Evolutionary conservation across 2,113 vertebrate species (phyloP), one percentile per base, ranked within the genome.

Genomic region (Hemiprocne comata): DNA sequence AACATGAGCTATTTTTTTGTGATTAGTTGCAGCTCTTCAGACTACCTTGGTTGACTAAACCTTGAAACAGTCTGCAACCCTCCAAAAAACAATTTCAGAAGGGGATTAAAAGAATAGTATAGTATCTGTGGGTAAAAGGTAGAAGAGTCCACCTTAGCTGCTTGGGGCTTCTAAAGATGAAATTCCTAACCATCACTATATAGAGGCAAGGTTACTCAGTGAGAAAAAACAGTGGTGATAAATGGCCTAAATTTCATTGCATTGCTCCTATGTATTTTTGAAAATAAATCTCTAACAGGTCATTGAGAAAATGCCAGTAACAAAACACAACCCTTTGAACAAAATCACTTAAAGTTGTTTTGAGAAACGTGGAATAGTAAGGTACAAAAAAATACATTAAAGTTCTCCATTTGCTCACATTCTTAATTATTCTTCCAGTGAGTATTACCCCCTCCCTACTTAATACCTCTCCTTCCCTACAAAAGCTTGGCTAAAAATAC

Each of bases 1-100:
- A 90, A 87, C 53, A 48, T 57, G 57, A 44, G 57, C 60, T 70
- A 18, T 58, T 36, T 46, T 81, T 82, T 13, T 70, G 84, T 89
- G 34, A 72, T 84, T n/a, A 87, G 64, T 20, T 87, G 75, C 83
- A 97, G 60, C 50, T 93, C 58, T 83, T 60, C 80, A 77, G 65
- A 48, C 20, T 91, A 75, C 84, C 55, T 2, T 65, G 34, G 23
- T 8, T 94, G 72, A 89, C 14, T n/a, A 87, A 80, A 71, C 18
- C 50, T 62, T 62, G 60, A 69, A 85, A 80, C 13, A 88, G 33
- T 12, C 40, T 40, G 44, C n/a, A 94, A 46, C 21, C 10, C 64
- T 83, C 62, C 19, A 87, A 79, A 73, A 94, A 71, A 58, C 18
- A 25, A 18, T 78, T 83, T 92, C 66, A 95, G 51, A 92, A 95